A percentile compares a stretch with the other conserved stretches of the same genome.
Evolutionary conservation across 2,113 vertebrate species (phyloP).

Genomic region (Phyllostomus hastatus): DNA sequence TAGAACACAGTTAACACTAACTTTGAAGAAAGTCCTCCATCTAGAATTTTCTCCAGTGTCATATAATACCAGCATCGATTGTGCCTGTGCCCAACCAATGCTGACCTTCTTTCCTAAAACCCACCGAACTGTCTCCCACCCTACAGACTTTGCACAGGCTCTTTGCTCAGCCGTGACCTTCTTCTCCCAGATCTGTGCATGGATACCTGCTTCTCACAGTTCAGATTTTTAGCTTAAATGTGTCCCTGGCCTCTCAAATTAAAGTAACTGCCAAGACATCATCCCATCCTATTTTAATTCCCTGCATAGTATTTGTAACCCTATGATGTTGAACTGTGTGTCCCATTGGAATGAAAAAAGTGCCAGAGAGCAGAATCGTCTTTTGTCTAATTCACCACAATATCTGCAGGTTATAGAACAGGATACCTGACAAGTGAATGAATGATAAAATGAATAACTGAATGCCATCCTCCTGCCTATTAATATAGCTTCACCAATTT

Average conservation of each 20-base stretch:
- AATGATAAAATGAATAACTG: not conserved
- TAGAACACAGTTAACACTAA: not conserved
- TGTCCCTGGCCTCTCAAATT: not conserved
- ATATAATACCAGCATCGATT: not conserved
- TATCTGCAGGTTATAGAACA: not conserved
- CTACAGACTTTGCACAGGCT: not conserved
- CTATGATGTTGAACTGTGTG: too few relatives aligned
- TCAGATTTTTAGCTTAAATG: not conserved
- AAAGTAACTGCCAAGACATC: not conserved
- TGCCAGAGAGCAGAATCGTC: not conserved
- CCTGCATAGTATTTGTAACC: not conserved
- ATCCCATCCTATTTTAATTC: not conserved
- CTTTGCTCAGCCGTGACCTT: not conserved
- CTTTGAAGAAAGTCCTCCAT: not conserved
- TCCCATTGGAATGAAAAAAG: not conserved
- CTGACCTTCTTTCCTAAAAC: not conserved
- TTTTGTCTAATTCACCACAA: not conserved
- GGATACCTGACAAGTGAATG: not conserved
- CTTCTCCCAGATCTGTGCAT: not conserved
- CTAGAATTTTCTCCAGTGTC: not conserved
- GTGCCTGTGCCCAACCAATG: not conserved
- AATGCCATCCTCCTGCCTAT: not conserved
- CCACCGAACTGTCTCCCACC: too few relatives aligned
- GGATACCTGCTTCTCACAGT: not conserved
- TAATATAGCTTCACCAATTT: not conserved